These are phyloP conservation scores for Nysson spinosus DNA, from an alignment of 2,888 invertebrate species.

Conservation along the genomic window DNA sequence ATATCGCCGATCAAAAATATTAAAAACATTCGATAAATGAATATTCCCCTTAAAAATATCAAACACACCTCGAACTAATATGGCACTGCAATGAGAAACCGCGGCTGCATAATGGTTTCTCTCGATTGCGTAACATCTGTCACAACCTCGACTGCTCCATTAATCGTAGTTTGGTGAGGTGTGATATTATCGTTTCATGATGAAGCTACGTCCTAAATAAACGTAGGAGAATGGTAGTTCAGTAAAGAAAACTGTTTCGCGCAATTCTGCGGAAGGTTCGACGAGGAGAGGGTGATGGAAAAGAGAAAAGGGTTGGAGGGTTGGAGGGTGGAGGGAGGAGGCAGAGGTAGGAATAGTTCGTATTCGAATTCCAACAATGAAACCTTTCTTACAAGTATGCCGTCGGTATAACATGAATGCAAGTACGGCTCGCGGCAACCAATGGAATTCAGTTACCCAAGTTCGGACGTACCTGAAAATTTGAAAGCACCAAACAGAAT, in stretches of 20 bases:
- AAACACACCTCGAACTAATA: no score
- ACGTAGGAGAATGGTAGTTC: slow-evolving; percentile 13
- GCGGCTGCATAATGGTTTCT: no score
- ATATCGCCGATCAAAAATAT: no score
- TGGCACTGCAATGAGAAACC: no score
- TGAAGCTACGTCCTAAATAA: slow-evolving; percentile 51
- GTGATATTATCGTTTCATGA: slow-evolving; percentile 51
- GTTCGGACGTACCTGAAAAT: slow-evolving; percentile 40
- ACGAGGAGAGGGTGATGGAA: background rate
- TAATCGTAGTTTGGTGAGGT: slow-evolving; percentile 44
- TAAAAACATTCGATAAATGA: no score
- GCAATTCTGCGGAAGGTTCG: slow-evolving; percentile 17
- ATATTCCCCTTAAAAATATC: no score
- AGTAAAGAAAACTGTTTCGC: slow-evolving; percentile 16
- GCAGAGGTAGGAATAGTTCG: slow-evolving; percentile 20
- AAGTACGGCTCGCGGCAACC: slow-evolving; percentile 31
- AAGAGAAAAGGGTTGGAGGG: background rate
- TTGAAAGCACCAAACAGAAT: slow-evolving; percentile 32
- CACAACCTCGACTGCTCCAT: slow-evolving; percentile 51
- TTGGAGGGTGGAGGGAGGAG: no score
- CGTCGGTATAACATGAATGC: slow-evolving; percentile 24
- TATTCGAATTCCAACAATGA: slow-evolving; percentile 55
- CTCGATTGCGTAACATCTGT: slow-evolving; percentile 51
- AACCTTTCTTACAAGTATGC: slow-evolving; percentile 51
- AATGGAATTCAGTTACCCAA: slow-evolving; percentile 53